Base-by-base conservation (phyloP, 2,888 invertebrate species). In the Melanostoma mellinum region DNA sequence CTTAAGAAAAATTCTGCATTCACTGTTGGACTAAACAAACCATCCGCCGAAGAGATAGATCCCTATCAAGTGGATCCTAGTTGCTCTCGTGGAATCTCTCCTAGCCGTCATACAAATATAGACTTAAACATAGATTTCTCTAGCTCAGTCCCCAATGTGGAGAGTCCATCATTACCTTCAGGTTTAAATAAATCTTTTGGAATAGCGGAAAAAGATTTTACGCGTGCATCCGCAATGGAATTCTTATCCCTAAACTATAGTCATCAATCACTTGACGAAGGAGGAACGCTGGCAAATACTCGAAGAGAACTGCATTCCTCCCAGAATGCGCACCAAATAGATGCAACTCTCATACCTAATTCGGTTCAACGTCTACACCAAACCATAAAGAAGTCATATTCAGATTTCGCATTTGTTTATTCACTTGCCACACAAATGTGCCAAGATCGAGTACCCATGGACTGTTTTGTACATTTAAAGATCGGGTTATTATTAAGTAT, bases 401-500 rank as follows among this genome's bases (percentile, higher is more conserved):
- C 91, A 0, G 91, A 91, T 73, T 92, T 91, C 87, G 87, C 91
- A 0, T 91, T 92, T 71, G 88, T 91, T 2, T 90, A 90, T 69
- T 88, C 91, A 0, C 76, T 92, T 44, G 90, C 91, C 20, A 89
- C 91, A 1, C 91, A 91, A 79, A 86, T 92, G 38, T 89, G 90
- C 46, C 88, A 89, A 67, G 88, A 90, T 3, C 86, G 88, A 3
- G 89, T 90, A 44, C 92, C 92, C 3, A 90, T 90, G 87, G 89
- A 90, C 58, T 90, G 90, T 42, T 92, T 90, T 86, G 89, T 91
- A 0, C 90, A 90, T 75, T 86, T 92, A 0, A 92, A 92, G 87
- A 89, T 92, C 85, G 89, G 89, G 5, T 86, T 92, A 8, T 86
- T 92, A 20, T 87, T 91, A 3, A 92, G 92, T 77, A 87, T 92